Evolutionary conservation across 2,113 vertebrate species (phyloP).

Genomic region (Lethenteron reissneri): DNA sequence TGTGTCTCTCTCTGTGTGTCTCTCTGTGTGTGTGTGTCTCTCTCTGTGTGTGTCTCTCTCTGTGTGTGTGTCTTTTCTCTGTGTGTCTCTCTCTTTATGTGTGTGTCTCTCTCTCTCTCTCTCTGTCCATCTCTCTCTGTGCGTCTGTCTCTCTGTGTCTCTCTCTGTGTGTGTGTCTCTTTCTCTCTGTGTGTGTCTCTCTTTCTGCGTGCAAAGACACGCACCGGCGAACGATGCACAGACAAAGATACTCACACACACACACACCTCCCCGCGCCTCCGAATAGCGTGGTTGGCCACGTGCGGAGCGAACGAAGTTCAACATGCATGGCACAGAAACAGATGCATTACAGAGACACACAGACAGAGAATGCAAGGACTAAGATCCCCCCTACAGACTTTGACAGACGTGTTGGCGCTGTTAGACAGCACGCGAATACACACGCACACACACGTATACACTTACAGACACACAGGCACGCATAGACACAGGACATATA

Average conservation of each 20-base stretch:
- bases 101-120: too few relatives aligned
- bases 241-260: background rate
- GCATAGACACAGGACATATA: conserved; percentile 1
- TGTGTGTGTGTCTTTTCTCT: too few relatives aligned
- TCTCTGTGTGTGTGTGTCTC: too few relatives aligned
- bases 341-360: background rate
- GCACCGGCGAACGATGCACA: too few relatives aligned
- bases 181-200: too few relatives aligned
- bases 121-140: too few relatives aligned
- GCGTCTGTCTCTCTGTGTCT: too few relatives aligned
- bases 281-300: background rate
- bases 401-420: background rate
- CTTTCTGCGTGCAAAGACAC: too few relatives aligned
- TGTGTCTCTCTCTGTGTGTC: too few relatives aligned
- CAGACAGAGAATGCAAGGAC: background rate
- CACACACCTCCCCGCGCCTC: background rate
- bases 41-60: too few relatives aligned
- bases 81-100: too few relatives aligned
- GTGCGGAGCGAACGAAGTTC: background rate
- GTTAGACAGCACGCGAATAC: background rate
- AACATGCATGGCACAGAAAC: background rate
- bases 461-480: background rate
- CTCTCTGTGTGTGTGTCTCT: too few relatives aligned
- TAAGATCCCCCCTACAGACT: background rate
- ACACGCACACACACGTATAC: conserved; percentile 1